Conservation (phyloP, 2,888 invertebrate genomes). For the Teinopalpus imperialis region DNA sequence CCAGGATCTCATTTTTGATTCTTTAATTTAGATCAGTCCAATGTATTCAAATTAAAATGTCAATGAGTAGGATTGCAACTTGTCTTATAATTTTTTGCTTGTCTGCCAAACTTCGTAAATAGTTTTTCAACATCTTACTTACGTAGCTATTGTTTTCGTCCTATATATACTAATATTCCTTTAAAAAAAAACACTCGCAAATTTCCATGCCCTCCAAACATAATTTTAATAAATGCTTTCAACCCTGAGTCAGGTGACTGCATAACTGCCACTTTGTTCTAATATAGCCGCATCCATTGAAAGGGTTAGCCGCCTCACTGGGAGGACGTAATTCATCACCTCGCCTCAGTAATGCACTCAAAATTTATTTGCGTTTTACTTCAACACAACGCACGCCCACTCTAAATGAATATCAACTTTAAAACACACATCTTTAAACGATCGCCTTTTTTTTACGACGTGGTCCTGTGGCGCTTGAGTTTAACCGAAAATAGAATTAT, state of each 20-base stretch:
- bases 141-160: no score
- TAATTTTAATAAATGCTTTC: background rate
- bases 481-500: slow-evolving; percentile 49
- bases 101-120: no score
- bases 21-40: no score
- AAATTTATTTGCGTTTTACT: slow-evolving; percentile 75
- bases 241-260: slow-evolving; percentile 5
- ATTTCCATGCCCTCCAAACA: no score
- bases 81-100: no score
- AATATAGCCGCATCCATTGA: slow-evolving; percentile 38
- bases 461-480: slow-evolving; percentile 45
- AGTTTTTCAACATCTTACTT: no score
- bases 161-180: no score
- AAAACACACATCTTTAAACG: slow-evolving; percentile 49
- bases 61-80: no score
- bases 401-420: slow-evolving; percentile 53
- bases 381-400: slow-evolving; percentile 48
- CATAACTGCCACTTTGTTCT: slow-evolving; percentile 19
- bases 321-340: slow-evolving; percentile 70
- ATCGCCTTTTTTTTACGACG: slow-evolving; percentile 40
- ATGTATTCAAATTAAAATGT: no score
- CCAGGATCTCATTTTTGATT: no score
- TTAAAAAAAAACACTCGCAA: no score
- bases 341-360: slow-evolving; percentile 62
- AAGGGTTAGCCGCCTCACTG: slow-evolving; percentile 53